A percentile compares a stretch with the other conserved stretches of the same genome.
Evolutionary conservation across 2,113 vertebrate genomes (phyloP).

Genomic region (Petroica traversi): DNA sequence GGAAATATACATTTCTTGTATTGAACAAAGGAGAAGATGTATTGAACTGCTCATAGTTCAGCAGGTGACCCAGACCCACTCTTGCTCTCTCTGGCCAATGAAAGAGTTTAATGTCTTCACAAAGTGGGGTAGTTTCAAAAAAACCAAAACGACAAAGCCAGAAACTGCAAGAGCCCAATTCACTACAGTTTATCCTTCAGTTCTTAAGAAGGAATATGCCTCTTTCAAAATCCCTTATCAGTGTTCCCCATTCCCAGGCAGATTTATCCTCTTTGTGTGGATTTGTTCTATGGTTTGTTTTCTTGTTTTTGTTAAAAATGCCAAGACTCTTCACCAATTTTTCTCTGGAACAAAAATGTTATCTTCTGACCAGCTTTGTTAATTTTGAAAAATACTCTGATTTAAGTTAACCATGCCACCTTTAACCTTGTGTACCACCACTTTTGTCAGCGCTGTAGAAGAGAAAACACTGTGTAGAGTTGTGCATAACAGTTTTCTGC

Average conservation of each 20-base stretch:
- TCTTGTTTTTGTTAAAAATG: neutral
- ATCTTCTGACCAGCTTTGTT: neutral
- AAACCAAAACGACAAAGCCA: neutral
- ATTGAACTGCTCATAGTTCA: neutral
- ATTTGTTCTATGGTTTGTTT: neutral
- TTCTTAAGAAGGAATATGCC: neutral
- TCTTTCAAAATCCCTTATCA: neutral
- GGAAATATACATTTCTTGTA: neutral
- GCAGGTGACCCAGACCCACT: neutral
- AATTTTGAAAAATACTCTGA: neutral
- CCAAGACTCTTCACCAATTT: neutral
- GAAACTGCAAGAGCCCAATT: neutral
- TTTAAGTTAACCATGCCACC: neutral
- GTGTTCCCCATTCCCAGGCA: neutral
- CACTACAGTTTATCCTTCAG: neutral
- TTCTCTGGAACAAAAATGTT: neutral
- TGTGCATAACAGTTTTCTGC: neutral
- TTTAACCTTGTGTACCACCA: neutral
- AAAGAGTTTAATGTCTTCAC: neutral
- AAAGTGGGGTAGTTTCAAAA: neutral
- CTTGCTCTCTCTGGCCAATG: neutral
- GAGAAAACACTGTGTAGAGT: neutral
- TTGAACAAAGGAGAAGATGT: neutral
- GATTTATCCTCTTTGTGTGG: neutral
- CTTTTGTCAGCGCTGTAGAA: neutral